Evolutionary conservation across 2,113 vertebrate species (phyloP).

Genomic region (Nettapus auritus): DNA sequence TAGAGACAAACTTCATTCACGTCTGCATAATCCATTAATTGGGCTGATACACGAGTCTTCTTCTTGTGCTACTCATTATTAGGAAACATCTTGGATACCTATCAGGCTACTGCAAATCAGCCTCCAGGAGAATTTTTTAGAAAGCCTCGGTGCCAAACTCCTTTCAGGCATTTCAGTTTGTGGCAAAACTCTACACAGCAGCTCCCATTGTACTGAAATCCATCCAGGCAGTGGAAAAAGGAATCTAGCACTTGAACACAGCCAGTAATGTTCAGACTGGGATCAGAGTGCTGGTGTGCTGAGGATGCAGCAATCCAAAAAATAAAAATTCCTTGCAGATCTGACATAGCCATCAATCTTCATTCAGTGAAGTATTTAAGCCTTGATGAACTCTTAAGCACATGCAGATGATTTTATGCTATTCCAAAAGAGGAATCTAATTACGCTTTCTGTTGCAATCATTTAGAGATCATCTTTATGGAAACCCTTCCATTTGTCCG

Average conservation of each 20-base stretch:
- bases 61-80: background rate
- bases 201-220: background rate
- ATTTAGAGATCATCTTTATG: background rate
- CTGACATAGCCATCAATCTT: background rate
- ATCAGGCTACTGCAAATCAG: background rate
- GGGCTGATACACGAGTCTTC: background rate
- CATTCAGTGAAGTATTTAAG: slow-evolving; percentile 1
- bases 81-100: background rate
- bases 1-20: background rate
- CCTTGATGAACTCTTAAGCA: slow-evolving; percentile 9
- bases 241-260: background rate
- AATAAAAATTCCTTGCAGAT: background rate
- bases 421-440: slow-evolving; percentile 33
- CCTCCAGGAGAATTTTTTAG: background rate
- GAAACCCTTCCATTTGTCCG: background rate
- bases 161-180: background rate
- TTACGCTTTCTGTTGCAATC: slow-evolving; percentile 29
- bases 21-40: background rate
- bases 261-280: background rate
- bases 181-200: background rate
- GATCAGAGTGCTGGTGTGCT: background rate
- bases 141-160: background rate
- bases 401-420: slow-evolving; percentile 38
- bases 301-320: background rate
- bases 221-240: background rate